Base-by-base conservation (phyloP, 2,113 vertebrate genomes). In the Oreochromis tanganicae region DNA sequence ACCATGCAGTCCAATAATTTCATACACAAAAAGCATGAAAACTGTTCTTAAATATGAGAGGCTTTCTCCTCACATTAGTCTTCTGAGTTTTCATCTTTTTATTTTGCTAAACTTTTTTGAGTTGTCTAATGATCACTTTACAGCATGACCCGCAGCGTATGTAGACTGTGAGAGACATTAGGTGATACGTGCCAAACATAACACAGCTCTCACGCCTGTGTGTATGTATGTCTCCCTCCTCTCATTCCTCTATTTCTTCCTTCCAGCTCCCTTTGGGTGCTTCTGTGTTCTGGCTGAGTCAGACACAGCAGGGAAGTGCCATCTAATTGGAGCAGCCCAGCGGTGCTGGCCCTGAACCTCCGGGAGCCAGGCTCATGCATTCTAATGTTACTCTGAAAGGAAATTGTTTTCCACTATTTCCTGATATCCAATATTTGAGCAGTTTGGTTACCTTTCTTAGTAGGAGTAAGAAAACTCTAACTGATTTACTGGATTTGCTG, bases 401-500 rank as follows among this genome's bases (percentile, higher is more conserved):
- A 98, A 97, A 97, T 97, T 97, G 97, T 97, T 97, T 92, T 96
- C 91, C 94, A 94, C 95, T 90, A 96, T 97, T 99, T 98, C 97
- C 98, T 98, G 97, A 97, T 96, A 96, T 97, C 95, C 92, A 96
- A 95, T 96, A 95, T 94, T 96, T 93, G 89, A 96, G 95, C 93
- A 52, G 95, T 66, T 95, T 88, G 93, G 89, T 66, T 88, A 94
- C 91, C 93, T 84, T 94, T 97, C 95, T 96, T 97, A 92, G 93
- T 95, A 94, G 93, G 94, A 97, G 95, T 95, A 96, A 96, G 95
- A 94, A 95, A 96, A 95, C 92, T 95, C 96, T 94, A 96, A 97
- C 96, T 96, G 93, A 95, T 95, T 97, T 97, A 97, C 97, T 97
- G 96, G 96, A 96, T 97, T 96, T 94, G 86, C 89, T 84, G 78